These are phyloP conservation scores for Probaryconus sp. DNA, from an alignment of 1,140 invertebrate genomes.

Conservation along the genomic window DNA sequence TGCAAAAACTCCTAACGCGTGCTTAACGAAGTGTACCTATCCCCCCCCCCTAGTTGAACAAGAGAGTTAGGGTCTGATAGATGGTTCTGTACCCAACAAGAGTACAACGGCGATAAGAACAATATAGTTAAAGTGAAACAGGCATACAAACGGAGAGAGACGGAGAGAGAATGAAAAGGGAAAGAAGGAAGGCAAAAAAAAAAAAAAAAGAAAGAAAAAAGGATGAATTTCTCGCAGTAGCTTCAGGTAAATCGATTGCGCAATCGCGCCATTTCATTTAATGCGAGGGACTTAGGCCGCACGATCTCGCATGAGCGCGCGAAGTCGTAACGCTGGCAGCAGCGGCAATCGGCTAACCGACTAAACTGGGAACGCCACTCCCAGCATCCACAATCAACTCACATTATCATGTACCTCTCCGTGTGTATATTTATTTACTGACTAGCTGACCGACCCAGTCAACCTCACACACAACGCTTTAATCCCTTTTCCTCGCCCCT, in stretches of 20 bases:
- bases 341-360: slow-evolving; percentile 44
- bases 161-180: too few species aligned
- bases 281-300: slow-evolving; percentile 4
- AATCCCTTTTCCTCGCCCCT: slow-evolving; percentile 37
- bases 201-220: too few species aligned
- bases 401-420: slow-evolving; percentile 48
- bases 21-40: too few species aligned
- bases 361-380: slow-evolving; percentile 57
- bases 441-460: slow-evolving; percentile 44
- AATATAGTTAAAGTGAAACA: too few species aligned
- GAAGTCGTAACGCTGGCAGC: slow-evolving; percentile 40
- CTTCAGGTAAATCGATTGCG: slow-evolving; percentile 16
- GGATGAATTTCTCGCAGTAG: slow-evolving; percentile 8
- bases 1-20: too few species aligned
- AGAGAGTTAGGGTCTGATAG: too few species aligned
- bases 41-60: too few species aligned
- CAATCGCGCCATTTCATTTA: slow-evolving; percentile 16
- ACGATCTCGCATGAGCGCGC: slow-evolving; percentile 19
- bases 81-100: too few species aligned
- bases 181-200: too few species aligned
- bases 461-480: slow-evolving; percentile 39
- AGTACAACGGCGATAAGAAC: too few species aligned
- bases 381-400: slow-evolving; percentile 57
- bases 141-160: not conserved
- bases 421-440: slow-evolving; percentile 57